These are phyloP conservation scores for Aphelenchoides fujianensis DNA, from an alignment of 1,140 invertebrate genomes.

Conservation along the genomic window DNA sequence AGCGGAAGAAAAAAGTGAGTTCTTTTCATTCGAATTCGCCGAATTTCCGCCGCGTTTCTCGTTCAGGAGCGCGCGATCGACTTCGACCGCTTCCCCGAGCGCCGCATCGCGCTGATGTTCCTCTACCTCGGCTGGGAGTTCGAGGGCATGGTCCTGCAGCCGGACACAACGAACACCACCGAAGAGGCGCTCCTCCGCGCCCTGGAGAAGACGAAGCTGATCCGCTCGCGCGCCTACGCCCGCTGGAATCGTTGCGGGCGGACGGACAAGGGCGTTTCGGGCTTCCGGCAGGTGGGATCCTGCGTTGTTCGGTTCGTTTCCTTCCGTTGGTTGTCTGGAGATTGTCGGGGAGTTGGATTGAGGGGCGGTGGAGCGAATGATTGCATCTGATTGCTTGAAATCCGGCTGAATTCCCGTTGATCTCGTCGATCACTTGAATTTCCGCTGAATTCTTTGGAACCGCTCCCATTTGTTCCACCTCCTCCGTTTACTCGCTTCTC, in stretches of 20 bases:
- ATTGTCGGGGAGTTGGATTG: constrained; percentile 36
- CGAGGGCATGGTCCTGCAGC: constrained; percentile 78
- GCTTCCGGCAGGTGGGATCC: constrained; percentile 78
- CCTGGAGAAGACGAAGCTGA: constrained; percentile 75
- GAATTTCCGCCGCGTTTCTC: neutral
- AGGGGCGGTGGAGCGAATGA: no score
- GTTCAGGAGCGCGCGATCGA: constrained; percentile 31
- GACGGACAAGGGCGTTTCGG: constrained; percentile 96
- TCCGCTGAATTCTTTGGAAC: no score
- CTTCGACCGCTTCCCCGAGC: constrained; percentile 67
- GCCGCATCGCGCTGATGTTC: constrained; percentile 81
- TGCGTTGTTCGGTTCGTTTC: no score
- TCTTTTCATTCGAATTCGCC: neutral
- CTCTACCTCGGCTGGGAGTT: constrained; percentile 92
- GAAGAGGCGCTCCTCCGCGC: constrained; percentile 74
- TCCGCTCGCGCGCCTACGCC: constrained; percentile 75
- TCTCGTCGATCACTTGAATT: no score
- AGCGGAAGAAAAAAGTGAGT: neutral
- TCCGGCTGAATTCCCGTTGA: no score
- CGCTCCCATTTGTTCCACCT: no score
- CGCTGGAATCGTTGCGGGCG: constrained; percentile 91
- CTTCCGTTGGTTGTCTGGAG: no score
- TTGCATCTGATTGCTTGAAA: no score
- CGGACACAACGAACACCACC: constrained; percentile 45
- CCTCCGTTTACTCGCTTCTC: no score